These are phyloP conservation scores for Lepus oiostolus DNA, from an alignment of 2,797 vertebrate genomes.

Conservation along the genomic window DNA sequence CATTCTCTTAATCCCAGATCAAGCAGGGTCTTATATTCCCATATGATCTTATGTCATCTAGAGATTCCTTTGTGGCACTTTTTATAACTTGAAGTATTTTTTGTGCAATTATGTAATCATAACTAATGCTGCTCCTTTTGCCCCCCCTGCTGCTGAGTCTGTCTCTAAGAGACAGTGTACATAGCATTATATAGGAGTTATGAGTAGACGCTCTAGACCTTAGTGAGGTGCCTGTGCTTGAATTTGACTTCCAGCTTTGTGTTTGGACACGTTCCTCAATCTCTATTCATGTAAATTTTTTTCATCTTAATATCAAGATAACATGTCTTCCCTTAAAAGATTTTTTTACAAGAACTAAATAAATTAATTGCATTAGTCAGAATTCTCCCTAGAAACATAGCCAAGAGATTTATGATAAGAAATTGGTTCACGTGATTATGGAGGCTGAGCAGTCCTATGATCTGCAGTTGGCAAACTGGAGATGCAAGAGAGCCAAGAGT, in stretches of 20 bases:
- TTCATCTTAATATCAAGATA: neutral
- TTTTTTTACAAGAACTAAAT: neutral
- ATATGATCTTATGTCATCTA: neutral
- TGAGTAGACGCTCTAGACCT: neutral
- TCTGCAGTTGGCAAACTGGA: neutral
- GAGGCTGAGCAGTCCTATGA: neutral
- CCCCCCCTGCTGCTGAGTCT: neutral
- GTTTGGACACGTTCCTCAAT: neutral
- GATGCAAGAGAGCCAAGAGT: neutral
- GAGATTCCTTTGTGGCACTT: neutral
- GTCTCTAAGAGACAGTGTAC: fast-evolving
- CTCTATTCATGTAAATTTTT: neutral
- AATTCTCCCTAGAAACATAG: neutral
- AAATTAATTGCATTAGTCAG: neutral
- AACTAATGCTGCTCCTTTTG: neutral
- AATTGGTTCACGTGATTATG: neutral
- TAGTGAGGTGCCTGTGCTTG: neutral
- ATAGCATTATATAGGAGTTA: neutral
- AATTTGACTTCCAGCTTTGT: neutral
- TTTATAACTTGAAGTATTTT: neutral
- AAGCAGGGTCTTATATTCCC: neutral
- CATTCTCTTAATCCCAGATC: neutral
- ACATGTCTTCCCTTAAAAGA: neutral
- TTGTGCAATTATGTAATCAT: neutral
- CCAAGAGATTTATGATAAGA: neutral